Base-by-base conservation (phyloP, 2,888 invertebrate genomes). In the Pheosia gnoma region DNA sequence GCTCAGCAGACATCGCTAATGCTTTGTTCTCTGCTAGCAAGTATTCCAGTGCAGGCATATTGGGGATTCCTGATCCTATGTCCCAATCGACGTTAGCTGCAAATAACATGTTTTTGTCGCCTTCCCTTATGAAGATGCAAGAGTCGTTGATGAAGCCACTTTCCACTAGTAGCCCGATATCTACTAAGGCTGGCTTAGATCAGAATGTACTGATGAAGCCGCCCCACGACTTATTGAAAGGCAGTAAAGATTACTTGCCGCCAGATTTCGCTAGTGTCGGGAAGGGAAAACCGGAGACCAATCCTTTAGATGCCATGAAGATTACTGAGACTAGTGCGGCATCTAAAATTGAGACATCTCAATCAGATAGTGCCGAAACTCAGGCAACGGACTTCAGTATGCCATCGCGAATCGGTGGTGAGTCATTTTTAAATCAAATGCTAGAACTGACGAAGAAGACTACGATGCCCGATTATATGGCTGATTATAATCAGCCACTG, bases 81-180 rank as follows among this genome's bases (percentile, higher is more conserved):
- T 95, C 96, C 0, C 96, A 96, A 79, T 95, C 96, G 10, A 96
- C 96, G 41, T 88, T 97, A 69, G 95, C 96, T 8, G 96, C 97
- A 0, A 96, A 96, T 77, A 97, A 97, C 80, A 96, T 97, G 94
- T 97, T 97, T 71, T 93, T 97, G 75, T 95, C 96, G 7, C 96
- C 96, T 25, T 96, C 96, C 47, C 85, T 96, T 65, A 94, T 96
- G 69, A 96, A 96, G 89, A 95, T 96, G 93, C 96, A 96, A 80
- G 95, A 95, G 79, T 89, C 94, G 51, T 79, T 94, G 8, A 85
- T 95, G 66, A 95, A 95, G 81, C 95, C 95, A 2, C 84, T 95
- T 39, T 94, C 95, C 3, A 93, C 91, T 8, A 95, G 94, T 67
- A 95, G 94, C 81, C 94, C 95, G 0, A 89, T 95, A 70, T 86